These are phyloP conservation scores for Altica lythri DNA, from an alignment of 2,888 invertebrate species.

Conservation along the genomic window DNA sequence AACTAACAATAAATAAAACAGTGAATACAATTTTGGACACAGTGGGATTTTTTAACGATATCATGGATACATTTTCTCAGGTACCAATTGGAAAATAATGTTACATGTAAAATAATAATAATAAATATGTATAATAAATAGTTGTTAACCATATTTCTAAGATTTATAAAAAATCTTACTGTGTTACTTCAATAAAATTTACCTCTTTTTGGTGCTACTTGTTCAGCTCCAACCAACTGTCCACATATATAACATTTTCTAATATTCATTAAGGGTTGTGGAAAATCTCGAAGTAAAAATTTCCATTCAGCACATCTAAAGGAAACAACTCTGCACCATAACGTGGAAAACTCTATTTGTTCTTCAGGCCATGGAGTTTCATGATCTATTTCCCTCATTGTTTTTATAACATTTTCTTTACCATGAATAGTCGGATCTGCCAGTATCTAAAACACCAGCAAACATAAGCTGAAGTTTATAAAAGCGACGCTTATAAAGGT, in stretches of 20 bases:
- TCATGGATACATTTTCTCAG: slow-evolving; percentile 4
- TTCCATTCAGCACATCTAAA: slow-evolving; percentile 85
- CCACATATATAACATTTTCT: slow-evolving; percentile 88
- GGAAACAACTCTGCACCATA: slow-evolving; percentile 91
- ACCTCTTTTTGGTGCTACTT: slow-evolving; percentile 67
- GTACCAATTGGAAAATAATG: slow-evolving; percentile 23
- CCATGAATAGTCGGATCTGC: slow-evolving; percentile 90
- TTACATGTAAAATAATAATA: no score
- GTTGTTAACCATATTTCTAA: not conserved
- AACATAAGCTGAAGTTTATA: slow-evolving; percentile 6
- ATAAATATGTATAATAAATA: not conserved
- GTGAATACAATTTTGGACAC: slow-evolving; percentile 4
- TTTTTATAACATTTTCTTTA: slow-evolving; percentile 70
- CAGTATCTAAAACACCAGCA: slow-evolving; percentile 58
- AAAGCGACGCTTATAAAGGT: no score
- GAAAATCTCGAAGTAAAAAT: slow-evolving; percentile 90
- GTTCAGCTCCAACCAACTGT: slow-evolving; percentile 87
- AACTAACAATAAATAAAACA: slow-evolving; percentile 2
- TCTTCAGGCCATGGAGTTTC: slow-evolving; percentile 94
- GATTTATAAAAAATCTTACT: not conserved
- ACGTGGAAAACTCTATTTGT: slow-evolving; percentile 82
- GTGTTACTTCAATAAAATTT: slow-evolving; percentile 3
- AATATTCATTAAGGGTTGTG: slow-evolving; percentile 87
- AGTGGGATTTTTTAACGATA: slow-evolving; percentile 13
- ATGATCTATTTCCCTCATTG: slow-evolving; percentile 81